Conservation (phyloP, 2,113 vertebrate genomes). For the Panthera tigris region DNA sequence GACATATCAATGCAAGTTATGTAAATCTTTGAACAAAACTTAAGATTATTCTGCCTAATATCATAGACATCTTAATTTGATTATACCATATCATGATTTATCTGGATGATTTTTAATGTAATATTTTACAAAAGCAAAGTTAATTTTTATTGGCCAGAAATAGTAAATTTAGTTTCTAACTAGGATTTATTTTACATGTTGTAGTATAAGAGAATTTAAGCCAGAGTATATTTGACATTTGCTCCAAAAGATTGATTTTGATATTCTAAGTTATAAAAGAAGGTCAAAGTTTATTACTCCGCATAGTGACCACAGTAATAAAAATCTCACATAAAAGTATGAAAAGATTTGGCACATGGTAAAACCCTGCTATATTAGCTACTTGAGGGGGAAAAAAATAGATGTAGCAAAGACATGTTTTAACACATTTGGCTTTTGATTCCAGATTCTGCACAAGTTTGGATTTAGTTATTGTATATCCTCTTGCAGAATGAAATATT, state of each 20-base stretch:
- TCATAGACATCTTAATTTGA: slow-evolving; percentile 14
- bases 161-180: slow-evolving; percentile 8
- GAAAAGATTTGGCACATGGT: slow-evolving; percentile 17
- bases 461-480: background rate
- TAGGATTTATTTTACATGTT: slow-evolving; percentile 58
- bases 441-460: background rate
- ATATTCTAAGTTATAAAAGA: slow-evolving; percentile 37
- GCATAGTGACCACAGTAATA: background rate
- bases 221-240: slow-evolving; percentile 39
- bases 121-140: slow-evolving; percentile 3
- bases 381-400: background rate
- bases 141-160: slow-evolving; percentile 36
- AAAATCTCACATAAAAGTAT: slow-evolving; percentile 3
- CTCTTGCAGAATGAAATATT: background rate
- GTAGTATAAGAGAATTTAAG: slow-evolving; percentile 44
- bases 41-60: slow-evolving; percentile 68
- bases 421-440: slow-evolving; percentile 12
- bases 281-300: background rate
- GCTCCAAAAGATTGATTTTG: slow-evolving; percentile 9
- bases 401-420: background rate
- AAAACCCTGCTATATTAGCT: background rate
- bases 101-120: background rate
- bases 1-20: slow-evolving; percentile 66
- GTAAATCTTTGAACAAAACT: slow-evolving; percentile 77
- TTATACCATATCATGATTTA: background rate